A percentile compares a stretch with the other conserved stretches of the same genome.
Evolutionary conservation across 2,888 invertebrate genomes (phyloP).

Genomic region (Hypsopygia costalis): DNA sequence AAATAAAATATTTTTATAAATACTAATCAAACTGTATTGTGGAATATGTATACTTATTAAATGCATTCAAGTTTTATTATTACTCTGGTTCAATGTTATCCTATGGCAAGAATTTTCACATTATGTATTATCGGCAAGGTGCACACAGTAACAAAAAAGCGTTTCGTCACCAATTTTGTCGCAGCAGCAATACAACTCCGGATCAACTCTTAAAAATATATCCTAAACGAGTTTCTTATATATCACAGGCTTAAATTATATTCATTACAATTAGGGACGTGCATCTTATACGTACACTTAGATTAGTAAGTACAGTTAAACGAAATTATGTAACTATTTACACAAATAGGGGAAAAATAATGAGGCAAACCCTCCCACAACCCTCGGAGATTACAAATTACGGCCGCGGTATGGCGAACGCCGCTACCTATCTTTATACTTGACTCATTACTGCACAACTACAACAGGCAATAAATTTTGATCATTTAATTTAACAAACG

Average conservation of each 20-base stretch:
- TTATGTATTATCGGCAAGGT: constrained; percentile 12
- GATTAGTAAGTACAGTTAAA: constrained; percentile 60
- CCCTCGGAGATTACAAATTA: constrained; percentile 77
- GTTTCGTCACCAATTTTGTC: constrained; percentile 29
- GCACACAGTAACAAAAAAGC: constrained; percentile 16
- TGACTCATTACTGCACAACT: constrained; percentile 44
- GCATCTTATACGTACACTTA: constrained; percentile 76
- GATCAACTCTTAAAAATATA: constrained; percentile 52
- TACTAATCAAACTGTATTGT: constrained; percentile 3
- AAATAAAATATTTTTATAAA: constrained; percentile 4
- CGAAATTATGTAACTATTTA: constrained; percentile 78
- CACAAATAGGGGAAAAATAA: constrained; percentile 79
- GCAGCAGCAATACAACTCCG: constrained; percentile 33
- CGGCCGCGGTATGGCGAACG: constrained; percentile 47
- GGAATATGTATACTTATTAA: constrained; percentile 10
- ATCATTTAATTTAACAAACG: constrained; percentile 27
- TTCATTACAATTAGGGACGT: constrained; percentile 73
- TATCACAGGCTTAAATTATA: constrained; percentile 80
- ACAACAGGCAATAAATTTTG: constrained; percentile 46
- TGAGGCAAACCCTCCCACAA: constrained; percentile 78
- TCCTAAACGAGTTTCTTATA: constrained; percentile 71
- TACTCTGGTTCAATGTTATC: constrained; percentile 9
- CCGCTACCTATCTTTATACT: constrained; percentile 54
- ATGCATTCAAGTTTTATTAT: constrained; percentile 6
- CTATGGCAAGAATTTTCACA: constrained; percentile 8